Evolutionary conservation across 2,888 invertebrate species (phyloP), one percentile per base, ranked within the genome.

Genomic region (Pasiphila rectangulata): DNA sequence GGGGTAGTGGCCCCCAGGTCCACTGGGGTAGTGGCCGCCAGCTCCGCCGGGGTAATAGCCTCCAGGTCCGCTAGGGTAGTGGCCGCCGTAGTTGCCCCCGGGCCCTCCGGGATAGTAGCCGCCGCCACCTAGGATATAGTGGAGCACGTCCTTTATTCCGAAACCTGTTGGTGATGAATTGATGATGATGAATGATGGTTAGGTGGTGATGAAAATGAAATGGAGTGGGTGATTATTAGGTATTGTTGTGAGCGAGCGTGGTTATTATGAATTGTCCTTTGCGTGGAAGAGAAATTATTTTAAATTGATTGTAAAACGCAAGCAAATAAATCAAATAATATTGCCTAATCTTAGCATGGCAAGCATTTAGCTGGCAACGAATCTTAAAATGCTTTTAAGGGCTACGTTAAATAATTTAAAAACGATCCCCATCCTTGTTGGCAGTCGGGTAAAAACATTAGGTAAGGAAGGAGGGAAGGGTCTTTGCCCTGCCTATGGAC

Each of bases 91-190:
- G 13, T 35, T 12, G 19, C 10, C 10, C 50, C 3, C 63, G 19
- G n/a, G n/a, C n/a, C n/a, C 62, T 1, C n/a, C 47, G 2, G 49
- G 49, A 49, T 76, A 68, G 40, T 70, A 63, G 2, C 80, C 80
- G 57, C 73, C 74, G 43, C 71, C 77, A 67, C 85, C 88, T 86
- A 87, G 61, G 63, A 88, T 83, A 84, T 79, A 84, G 69, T 83
- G 74, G 77, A 84, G 80, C 69, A 88, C 70, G 65, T 87, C 86
- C 75, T 76, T 83, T 75, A 88, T 69, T 70, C 79, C 77, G 73
- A 86, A 81, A 78, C 87, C 88, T 88, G 87, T 78, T 64, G 74
- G 30, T 45, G 50, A 45, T 35, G 42, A 43, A 73, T 24, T 45
- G 50, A 45, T 35, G 42, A 43, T 43, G 42, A 41, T 69, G 68